Conservation (phyloP, 2,113 vertebrate genomes). For the Brachyhypopomus occidentalis region DNA sequence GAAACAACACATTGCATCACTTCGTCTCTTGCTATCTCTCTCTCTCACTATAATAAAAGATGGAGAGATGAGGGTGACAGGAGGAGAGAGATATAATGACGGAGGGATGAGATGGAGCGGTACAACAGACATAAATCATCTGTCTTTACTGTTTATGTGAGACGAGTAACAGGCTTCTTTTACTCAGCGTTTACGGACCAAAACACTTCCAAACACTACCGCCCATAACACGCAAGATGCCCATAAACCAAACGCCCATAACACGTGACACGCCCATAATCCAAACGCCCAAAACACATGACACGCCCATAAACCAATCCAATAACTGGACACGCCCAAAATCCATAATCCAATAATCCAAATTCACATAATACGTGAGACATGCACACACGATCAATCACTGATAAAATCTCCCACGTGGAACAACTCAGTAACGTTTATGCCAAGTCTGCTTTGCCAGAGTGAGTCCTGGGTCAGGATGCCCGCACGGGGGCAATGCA, state of each 20-base stretch:
- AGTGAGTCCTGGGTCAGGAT: background rate
- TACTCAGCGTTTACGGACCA: background rate
- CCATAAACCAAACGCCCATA: too few species aligned
- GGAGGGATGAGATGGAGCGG: background rate
- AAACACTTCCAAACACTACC: too few species aligned
- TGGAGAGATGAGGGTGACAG: background rate
- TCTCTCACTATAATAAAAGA: background rate
- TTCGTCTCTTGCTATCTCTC: constrained; percentile 2
- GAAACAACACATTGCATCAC: background rate
- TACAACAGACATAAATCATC: background rate
- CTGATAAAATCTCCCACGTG: background rate
- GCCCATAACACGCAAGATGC: too few species aligned
- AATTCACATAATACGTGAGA: too few species aligned
- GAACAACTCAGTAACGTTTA: too few species aligned
- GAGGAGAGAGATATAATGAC: constrained; percentile 5
- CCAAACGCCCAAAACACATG: too few species aligned
- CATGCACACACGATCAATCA: background rate
- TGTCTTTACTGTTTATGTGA: background rate
- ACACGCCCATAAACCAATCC: too few species aligned
- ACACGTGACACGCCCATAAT: too few species aligned
- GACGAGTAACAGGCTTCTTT: background rate
- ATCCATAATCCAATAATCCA: too few species aligned
- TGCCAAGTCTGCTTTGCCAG: too few species aligned
- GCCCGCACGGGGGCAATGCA: background rate
- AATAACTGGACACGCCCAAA: too few species aligned